Evolutionary conservation across 30 jellyfish, hydroid and myxozoan species (phyloP).

Genomic region (Aurelia aurita): DNA sequence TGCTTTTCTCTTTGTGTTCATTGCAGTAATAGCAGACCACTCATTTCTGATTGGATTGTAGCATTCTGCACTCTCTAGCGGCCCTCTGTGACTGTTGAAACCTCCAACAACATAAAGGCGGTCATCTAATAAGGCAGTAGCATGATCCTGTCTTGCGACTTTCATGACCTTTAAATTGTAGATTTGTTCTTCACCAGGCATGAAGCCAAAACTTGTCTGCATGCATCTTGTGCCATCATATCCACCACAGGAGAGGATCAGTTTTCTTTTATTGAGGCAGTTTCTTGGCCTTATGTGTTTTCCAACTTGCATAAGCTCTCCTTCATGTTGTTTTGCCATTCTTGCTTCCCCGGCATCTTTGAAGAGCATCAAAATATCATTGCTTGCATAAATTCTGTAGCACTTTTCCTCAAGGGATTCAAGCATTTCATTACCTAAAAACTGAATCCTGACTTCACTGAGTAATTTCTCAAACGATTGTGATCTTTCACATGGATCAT

Average conservation of each 20-base stretch:
- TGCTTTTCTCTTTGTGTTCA: slow-evolving; percentile 88
- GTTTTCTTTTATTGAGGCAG: slow-evolving; percentile 77
- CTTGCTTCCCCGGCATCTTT: slow-evolving; percentile 42
- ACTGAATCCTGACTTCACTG: slow-evolving; percentile 71
- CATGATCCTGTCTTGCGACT: slow-evolving; percentile 89
- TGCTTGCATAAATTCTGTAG: not conserved
- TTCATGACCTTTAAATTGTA: slow-evolving; percentile 71
- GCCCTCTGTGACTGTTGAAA: slow-evolving; percentile 88
- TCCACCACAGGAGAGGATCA: slow-evolving; percentile 90
- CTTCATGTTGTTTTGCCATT: not conserved
- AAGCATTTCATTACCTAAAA: slow-evolving; percentile 52
- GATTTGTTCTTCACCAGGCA: slow-evolving; percentile 37
- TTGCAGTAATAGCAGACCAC: slow-evolving; percentile 71
- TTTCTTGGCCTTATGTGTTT: slow-evolving; percentile 66
- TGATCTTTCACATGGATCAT: slow-evolving; percentile 21
- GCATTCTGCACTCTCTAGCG: slow-evolving; percentile 75
- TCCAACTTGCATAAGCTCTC: slow-evolving; percentile 54
- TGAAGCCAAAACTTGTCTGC: slow-evolving; percentile 80
- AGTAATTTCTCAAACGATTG: slow-evolving; percentile 37
- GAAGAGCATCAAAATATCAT: not conserved
- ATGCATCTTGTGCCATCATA: slow-evolving; percentile 90
- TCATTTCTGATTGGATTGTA: slow-evolving; percentile 79
- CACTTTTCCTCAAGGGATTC: slow-evolving; percentile 10
- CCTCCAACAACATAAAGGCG: slow-evolving; percentile 91
- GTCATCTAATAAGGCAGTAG: slow-evolving; percentile 66